Evolutionary conservation across 2,888 invertebrate genomes (phyloP).

Genomic region (Netelia virgata): DNA sequence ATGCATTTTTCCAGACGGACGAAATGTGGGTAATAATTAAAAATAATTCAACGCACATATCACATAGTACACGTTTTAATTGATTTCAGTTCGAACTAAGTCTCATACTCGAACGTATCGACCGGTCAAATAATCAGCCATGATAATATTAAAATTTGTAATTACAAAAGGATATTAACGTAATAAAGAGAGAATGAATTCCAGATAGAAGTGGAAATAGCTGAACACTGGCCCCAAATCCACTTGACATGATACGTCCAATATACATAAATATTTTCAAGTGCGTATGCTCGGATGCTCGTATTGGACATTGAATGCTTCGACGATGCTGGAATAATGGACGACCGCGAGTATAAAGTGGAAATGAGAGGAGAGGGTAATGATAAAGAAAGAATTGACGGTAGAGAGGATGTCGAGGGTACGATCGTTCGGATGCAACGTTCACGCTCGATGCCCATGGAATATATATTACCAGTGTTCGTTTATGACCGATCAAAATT

Average conservation of each 20-base stretch:
- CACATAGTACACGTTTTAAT: no score
- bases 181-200: no score
- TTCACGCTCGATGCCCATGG: background rate
- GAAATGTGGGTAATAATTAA: no score
- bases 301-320: constrained; percentile 41
- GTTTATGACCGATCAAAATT: constrained; percentile 5
- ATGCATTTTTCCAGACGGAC: no score
- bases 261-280: background rate
- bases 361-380: constrained; percentile 29
- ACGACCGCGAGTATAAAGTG: constrained; percentile 39
- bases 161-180: no score
- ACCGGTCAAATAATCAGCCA: no score
- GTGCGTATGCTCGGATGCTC: background rate
- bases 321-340: constrained; percentile 50
- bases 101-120: no score
- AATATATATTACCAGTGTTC: background rate
- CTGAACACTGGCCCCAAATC: background rate
- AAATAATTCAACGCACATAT: no score
- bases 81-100: no score
- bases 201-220: no score
- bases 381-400: constrained; percentile 17
- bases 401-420: background rate
- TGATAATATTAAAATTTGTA: no score
- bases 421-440: background rate
- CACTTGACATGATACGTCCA: background rate